phyloP scores from a whole-genome alignment of 2,113 vertebrate species.

The Pteropus alecto region DNA sequence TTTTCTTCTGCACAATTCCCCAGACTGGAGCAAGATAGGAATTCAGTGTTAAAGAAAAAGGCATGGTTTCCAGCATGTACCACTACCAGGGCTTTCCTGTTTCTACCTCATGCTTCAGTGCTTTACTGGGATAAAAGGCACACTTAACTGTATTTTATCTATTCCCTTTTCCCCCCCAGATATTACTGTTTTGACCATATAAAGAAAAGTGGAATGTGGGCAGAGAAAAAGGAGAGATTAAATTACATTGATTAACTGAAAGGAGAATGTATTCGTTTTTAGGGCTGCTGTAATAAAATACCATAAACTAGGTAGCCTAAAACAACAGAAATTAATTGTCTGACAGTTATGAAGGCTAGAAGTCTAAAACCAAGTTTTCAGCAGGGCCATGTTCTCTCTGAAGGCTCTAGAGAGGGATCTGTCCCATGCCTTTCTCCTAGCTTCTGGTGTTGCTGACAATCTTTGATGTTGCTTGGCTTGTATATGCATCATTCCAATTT shows the following conservation, averaged over 20 bases:
- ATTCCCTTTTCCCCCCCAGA: neutral
- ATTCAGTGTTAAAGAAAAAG: neutral
- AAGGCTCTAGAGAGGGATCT: neutral
- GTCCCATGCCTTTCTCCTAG: neutral
- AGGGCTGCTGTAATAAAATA: neutral
- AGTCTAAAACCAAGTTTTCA: neutral
- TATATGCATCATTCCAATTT: neutral
- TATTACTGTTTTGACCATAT: slow-evolving; percentile 33
- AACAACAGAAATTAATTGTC: neutral
- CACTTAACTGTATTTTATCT: neutral
- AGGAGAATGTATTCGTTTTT: neutral
- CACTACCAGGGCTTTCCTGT: neutral
- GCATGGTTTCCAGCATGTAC: neutral
- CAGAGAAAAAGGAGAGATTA: neutral
- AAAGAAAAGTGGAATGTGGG: neutral
- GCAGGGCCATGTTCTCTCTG: neutral
- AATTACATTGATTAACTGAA: neutral
- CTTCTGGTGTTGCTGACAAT: neutral
- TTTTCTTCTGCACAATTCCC: neutral
- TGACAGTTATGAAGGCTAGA: neutral
- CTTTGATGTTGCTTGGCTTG: neutral
- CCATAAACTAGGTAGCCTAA: neutral
- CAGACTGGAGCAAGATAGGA: neutral
- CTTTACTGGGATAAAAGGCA: neutral
- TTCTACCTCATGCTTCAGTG: neutral